Evolutionary conservation across 2,113 vertebrate species (phyloP).

Genomic region (Diadophis punctatus): DNA sequence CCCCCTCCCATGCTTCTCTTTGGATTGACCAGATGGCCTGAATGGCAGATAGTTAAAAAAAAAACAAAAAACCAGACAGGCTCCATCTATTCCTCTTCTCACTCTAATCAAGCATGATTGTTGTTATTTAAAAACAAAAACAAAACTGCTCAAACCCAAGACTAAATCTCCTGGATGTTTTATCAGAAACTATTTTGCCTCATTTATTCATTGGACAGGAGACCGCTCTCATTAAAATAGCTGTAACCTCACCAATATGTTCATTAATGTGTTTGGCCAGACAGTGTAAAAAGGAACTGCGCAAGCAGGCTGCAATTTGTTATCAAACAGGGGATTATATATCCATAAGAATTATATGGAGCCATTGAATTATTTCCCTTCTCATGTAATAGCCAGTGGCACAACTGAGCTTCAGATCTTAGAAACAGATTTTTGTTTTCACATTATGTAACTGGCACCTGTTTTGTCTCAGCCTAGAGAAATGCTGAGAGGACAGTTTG

Average conservation of each 20-base stretch:
- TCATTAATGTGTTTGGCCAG: neutral
- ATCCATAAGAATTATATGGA: neutral
- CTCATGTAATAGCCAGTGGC: neutral
- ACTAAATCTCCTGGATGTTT: neutral
- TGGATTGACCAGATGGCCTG: slow-evolving; percentile 4
- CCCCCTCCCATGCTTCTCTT: neutral
- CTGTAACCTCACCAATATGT: neutral
- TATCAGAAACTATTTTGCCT: neutral
- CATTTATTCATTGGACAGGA: neutral
- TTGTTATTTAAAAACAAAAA: neutral
- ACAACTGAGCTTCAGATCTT: neutral
- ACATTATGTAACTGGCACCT: neutral
- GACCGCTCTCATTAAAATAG: neutral
- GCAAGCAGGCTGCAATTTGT: neutral
- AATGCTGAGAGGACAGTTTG: neutral
- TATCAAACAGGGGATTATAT: neutral
- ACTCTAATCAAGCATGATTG: neutral
- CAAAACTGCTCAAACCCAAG: neutral
- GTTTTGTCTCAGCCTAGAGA: neutral
- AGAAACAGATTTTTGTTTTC: neutral
- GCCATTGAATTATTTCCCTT: neutral
- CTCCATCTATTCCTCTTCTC: neutral
- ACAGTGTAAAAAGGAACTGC: neutral
- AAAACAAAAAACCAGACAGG: neutral
- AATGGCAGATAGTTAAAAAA: slow-evolving; percentile 1